Evolutionary conservation across 2,113 vertebrate species (phyloP).

Genomic region (Nothobranchius furzeri): DNA sequence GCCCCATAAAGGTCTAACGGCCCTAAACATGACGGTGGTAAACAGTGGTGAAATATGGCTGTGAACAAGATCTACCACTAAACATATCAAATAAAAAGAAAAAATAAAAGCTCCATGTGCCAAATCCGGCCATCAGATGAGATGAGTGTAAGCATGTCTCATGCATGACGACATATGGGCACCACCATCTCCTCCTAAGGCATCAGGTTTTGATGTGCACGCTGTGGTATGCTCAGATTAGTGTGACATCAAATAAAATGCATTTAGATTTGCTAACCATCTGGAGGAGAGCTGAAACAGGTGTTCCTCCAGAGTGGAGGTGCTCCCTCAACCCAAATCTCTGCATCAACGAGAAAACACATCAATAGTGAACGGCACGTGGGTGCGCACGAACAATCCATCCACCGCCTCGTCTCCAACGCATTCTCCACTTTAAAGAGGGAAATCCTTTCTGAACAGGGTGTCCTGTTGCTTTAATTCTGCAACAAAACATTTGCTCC

Average conservation of each 20-base stretch:
- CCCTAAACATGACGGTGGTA: not conserved
- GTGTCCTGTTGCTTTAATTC: slow-evolving; percentile 8
- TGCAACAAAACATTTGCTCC: not conserved
- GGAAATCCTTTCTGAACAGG: slow-evolving; percentile 8
- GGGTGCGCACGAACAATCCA: slow-evolving; percentile 26
- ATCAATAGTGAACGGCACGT: slow-evolving; percentile 48
- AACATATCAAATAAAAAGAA: not conserved
- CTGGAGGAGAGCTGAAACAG: slow-evolving; percentile 70
- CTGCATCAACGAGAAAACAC: slow-evolving; percentile 58
- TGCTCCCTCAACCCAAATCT: slow-evolving; percentile 63
- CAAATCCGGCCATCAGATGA: slow-evolving; percentile 7
- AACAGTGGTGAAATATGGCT: not conserved
- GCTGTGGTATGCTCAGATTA: slow-evolving; percentile 62
- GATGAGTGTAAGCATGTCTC: slow-evolving; percentile 45
- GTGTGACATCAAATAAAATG: slow-evolving; percentile 75
- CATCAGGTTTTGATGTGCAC: slow-evolving; percentile 55
- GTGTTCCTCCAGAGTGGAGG: slow-evolving; percentile 67
- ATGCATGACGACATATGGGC: slow-evolving; percentile 52
- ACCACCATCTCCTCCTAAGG: slow-evolving; percentile 50
- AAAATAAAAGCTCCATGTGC: slow-evolving; percentile 1
- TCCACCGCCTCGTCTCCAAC: not conserved
- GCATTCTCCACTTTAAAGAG: not conserved
- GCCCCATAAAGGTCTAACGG: slow-evolving; percentile 1
- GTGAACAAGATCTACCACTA: not conserved
- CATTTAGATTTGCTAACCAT: slow-evolving; percentile 72